These are phyloP conservation scores for Phalanger gymnotis DNA, from an alignment of 2,797 vertebrate genomes.

Conservation along the genomic window DNA sequence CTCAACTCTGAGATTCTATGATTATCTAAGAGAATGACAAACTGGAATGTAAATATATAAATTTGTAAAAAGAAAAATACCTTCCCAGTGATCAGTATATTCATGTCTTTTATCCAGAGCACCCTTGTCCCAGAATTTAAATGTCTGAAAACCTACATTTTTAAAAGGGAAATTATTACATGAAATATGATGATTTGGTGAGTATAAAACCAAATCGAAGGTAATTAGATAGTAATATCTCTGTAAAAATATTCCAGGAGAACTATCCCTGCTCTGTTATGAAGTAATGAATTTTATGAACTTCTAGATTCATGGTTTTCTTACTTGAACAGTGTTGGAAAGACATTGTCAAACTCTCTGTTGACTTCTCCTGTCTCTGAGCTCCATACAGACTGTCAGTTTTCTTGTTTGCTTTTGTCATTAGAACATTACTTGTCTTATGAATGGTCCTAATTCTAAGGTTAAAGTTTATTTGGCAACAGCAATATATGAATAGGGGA, in stretches of 20 bases:
- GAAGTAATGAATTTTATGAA: not conserved
- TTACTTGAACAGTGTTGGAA: not conserved
- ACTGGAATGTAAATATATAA: too few species aligned
- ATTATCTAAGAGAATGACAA: too few species aligned
- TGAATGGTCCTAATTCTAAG: not conserved
- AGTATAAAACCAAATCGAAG: not conserved
- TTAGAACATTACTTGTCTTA: not conserved
- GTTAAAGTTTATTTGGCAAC: not conserved
- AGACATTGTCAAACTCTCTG: not conserved
- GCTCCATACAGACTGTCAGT: not conserved
- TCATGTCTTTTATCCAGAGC: too few species aligned
- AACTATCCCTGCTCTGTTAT: not conserved
- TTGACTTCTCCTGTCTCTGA: not conserved
- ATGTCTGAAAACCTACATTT: not conserved
- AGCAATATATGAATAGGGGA: not conserved
- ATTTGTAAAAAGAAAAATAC: too few species aligned
- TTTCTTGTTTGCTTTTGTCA: not conserved
- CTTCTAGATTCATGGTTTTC: not conserved
- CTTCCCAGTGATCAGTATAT: too few species aligned
- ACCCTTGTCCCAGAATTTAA: too few species aligned
- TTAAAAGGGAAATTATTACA: not conserved
- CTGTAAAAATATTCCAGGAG: not conserved
- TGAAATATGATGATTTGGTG: not conserved
- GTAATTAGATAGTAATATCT: not conserved
- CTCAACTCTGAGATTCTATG: too few species aligned